phyloP scores from a whole-genome alignment of 2,797 vertebrate genomes.

The Euthynnus affinis region DNA sequence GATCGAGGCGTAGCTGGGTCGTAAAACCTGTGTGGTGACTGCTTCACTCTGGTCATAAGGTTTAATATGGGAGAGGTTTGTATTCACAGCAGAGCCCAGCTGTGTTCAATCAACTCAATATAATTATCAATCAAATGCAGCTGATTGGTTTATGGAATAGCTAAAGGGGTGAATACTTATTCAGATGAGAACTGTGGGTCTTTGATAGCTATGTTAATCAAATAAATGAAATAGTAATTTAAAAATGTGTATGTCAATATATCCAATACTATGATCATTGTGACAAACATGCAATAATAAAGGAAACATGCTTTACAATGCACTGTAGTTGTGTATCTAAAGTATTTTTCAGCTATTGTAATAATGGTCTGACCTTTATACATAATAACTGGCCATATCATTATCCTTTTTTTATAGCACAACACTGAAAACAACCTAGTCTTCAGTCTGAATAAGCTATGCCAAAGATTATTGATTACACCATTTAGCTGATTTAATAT shows the following conservation, averaged over 20 bases:
- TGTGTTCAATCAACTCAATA: conserved; percentile 12
- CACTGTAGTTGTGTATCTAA: neutral
- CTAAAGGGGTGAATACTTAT: neutral
- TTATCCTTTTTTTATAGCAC: neutral
- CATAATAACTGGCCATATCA: neutral
- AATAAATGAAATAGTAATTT: neutral
- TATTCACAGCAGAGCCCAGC: neutral
- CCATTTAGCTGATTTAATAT: neutral
- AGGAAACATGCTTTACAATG: neutral
- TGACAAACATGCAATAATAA: neutral
- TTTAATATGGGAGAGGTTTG: neutral
- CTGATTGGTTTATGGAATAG: neutral
- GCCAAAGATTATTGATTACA: neutral
- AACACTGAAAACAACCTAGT: neutral
- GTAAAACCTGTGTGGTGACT: neutral
- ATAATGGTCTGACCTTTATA: neutral
- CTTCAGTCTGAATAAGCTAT: neutral
- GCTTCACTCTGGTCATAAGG: neutral
- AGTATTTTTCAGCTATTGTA: neutral
- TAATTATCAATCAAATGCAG: neutral
- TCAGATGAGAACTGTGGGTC: neutral
- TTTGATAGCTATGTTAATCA: neutral
- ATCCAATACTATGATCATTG: neutral
- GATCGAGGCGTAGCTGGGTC: neutral
- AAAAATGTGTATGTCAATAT: no score